Conservation (phyloP, 2,113 vertebrate genomes). For the Psophia crepitans region DNA sequence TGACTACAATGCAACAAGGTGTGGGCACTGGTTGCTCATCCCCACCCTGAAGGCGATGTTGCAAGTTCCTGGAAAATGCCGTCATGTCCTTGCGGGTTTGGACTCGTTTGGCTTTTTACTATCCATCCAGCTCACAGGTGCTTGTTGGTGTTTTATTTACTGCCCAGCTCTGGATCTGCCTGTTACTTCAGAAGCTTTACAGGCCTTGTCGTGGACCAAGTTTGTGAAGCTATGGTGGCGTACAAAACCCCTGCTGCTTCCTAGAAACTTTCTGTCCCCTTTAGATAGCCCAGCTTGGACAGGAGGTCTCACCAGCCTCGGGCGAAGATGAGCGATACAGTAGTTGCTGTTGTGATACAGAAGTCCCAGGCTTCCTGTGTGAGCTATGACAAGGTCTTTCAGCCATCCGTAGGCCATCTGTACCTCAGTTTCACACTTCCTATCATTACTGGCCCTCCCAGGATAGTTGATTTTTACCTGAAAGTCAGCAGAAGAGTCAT, state of each 20-base stretch:
- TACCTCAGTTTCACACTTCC: not conserved
- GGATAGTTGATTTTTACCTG: not conserved
- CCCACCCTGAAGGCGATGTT: slow-evolving; percentile 23
- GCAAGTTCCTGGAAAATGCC: slow-evolving; percentile 52
- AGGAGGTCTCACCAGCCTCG: not conserved
- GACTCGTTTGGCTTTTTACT: not conserved
- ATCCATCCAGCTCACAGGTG: not conserved
- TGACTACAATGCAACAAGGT: slow-evolving; percentile 6
- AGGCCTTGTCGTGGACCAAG: not conserved
- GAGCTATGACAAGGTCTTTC: not conserved
- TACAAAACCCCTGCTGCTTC: not conserved
- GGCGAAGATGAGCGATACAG: not conserved
- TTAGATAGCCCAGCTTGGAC: not conserved
- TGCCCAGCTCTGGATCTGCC: not conserved
- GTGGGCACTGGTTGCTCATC: slow-evolving; percentile 20
- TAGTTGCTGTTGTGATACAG: not conserved
- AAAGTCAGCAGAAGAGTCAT: not conserved
- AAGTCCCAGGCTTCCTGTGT: not conserved
- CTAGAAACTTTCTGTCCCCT: not conserved
- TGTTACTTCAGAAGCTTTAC: not conserved
- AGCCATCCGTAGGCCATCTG: not conserved
- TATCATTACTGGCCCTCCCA: not conserved
- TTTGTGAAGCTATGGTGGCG: not conserved
- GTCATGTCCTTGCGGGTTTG: slow-evolving; percentile 13
- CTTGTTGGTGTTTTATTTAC: not conserved